phyloP scores from a whole-genome alignment of 2,888 invertebrate species.

The Hemistola chrysoprasaria region DNA sequence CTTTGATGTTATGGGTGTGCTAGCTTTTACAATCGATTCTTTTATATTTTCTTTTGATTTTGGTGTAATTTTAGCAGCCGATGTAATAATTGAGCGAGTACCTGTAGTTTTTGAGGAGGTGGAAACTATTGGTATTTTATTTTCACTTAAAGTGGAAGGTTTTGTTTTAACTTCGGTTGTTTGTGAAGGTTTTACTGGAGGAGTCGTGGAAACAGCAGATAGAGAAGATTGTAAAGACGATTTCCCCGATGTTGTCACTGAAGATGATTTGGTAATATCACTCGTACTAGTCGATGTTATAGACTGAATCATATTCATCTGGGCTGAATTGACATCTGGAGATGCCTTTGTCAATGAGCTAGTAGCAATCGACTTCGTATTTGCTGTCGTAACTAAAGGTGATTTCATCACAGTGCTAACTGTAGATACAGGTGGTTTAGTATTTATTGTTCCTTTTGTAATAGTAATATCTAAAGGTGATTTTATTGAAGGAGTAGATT shows the following conservation, averaged over 20 bases:
- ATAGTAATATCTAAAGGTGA: not conserved
- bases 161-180: too few species aligned
- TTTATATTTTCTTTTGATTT: too few species aligned
- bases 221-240: too few species aligned
- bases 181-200: too few species aligned
- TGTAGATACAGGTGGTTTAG: not conserved
- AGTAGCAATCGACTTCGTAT: not conserved
- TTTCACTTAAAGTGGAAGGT: too few species aligned
- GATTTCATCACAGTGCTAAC: not conserved
- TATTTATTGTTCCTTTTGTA: not conserved
- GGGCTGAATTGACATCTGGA: not conserved
- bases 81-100: too few species aligned
- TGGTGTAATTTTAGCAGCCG: too few species aligned
- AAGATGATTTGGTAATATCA: not conserved
- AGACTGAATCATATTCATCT: not conserved
- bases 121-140: too few species aligned
- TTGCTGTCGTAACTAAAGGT: not conserved
- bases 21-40: not conserved
- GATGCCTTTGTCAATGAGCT: not conserved
- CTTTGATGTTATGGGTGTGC: not conserved
- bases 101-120: too few species aligned
- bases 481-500: slow-evolving; percentile 1
- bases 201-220: too few species aligned
- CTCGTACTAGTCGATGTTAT: not conserved
- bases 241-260: not conserved